A percentile compares a stretch with the other conserved stretches of the same genome.
Evolutionary conservation across 64 coral and sea anemone species (phyloP).

Genomic region (Porites lutea): DNA sequence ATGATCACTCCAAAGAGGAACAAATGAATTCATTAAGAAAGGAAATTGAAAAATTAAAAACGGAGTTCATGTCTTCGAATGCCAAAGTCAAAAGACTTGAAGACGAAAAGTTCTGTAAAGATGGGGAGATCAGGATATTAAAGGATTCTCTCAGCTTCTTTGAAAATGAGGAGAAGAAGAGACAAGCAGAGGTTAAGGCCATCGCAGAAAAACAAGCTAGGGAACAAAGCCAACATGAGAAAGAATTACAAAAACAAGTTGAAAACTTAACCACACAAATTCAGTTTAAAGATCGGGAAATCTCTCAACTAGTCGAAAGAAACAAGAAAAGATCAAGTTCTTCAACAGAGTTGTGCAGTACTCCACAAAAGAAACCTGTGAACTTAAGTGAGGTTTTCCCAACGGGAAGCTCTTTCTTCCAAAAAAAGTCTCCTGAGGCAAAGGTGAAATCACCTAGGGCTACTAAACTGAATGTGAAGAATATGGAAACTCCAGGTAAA

Average conservation of each 20-base stretch:
- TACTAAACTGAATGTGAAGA: background rate
- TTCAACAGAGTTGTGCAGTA: slow-evolving; percentile 34
- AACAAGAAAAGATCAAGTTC: slow-evolving; percentile 56
- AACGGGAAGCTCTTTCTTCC: slow-evolving; percentile 83
- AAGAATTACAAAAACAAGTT: slow-evolving; percentile 82
- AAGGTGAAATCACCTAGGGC: slow-evolving; percentile 3
- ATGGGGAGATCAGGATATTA: slow-evolving; percentile 86
- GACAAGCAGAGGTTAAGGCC: slow-evolving; percentile 40
- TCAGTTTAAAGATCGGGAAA: slow-evolving; percentile 89
- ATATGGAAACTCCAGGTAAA: background rate
- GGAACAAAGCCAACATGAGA: slow-evolving; percentile 74
- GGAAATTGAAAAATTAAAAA: slow-evolving; percentile 51
- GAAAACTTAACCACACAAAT: slow-evolving; percentile 80
- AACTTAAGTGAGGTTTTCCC: slow-evolving; percentile 64
- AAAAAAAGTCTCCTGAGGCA: slow-evolving; percentile 57
- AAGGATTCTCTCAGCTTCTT: slow-evolving; percentile 68
- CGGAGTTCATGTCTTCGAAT: slow-evolving; percentile 32
- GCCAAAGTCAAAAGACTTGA: slow-evolving; percentile 61
- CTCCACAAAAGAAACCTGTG: slow-evolving; percentile 52
- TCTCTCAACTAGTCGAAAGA: slow-evolving; percentile 73
- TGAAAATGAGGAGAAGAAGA: slow-evolving; percentile 64
- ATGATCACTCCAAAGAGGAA: background rate
- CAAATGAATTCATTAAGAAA: slow-evolving; percentile 10
- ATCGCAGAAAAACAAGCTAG: slow-evolving; percentile 50
- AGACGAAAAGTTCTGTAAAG: slow-evolving; percentile 76